phyloP scores from a whole-genome alignment of 2,113 vertebrate species.

The Pseudorasbora parva region DNA sequence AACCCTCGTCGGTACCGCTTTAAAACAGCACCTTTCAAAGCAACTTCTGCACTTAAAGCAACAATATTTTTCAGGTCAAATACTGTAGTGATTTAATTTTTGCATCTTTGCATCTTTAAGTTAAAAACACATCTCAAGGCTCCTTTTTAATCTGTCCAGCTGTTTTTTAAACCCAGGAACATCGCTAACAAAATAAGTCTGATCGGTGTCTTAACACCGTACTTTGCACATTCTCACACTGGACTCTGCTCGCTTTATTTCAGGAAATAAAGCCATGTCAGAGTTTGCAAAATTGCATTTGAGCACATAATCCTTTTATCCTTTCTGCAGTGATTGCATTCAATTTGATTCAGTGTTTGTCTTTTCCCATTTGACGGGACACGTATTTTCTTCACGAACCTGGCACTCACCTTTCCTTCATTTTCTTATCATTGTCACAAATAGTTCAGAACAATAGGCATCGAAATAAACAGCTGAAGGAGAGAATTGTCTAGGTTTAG shows the following conservation, averaged over 20 bases:
- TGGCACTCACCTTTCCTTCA: slow-evolving; percentile 46
- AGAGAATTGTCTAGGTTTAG: neutral
- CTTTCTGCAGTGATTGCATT: slow-evolving; percentile 45
- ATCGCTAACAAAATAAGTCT: neutral
- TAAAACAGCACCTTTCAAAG: slow-evolving; percentile 13
- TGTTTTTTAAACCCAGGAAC: neutral
- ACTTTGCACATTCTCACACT: neutral
- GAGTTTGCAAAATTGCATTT: slow-evolving; percentile 10
- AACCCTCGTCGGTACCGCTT: neutral
- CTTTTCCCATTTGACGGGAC: slow-evolving; percentile 38
- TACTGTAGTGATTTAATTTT: too few relatives aligned
- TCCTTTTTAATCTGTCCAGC: neutral
- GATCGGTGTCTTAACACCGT: neutral
- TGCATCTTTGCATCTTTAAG: neutral
- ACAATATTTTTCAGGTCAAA: neutral
- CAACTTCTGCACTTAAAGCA: neutral
- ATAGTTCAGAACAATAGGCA: slow-evolving; percentile 23
- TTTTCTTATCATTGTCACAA: slow-evolving; percentile 46
- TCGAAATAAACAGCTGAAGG: slow-evolving; percentile 19
- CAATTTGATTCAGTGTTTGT: slow-evolving; percentile 53
- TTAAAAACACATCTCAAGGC: neutral
- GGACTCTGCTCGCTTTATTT: neutral
- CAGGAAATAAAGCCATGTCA: neutral
- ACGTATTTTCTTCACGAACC: slow-evolving; percentile 36
- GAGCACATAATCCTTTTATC: neutral